phyloP scores from a whole-genome alignment of 2,797 vertebrate genomes.

The Cheirogaleus major region DNA sequence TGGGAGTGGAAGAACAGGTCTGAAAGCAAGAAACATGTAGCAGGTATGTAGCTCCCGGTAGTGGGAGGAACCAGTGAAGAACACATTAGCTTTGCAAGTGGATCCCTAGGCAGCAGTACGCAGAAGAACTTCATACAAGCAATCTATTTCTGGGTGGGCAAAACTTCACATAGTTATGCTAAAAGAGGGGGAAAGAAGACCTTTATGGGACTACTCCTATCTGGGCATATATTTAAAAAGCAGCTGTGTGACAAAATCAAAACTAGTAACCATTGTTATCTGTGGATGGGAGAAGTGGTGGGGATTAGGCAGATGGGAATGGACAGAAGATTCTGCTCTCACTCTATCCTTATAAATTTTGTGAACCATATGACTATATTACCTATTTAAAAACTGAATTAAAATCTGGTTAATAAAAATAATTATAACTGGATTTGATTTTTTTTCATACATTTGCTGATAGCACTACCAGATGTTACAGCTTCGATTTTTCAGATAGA shows the following conservation, averaged over 20 bases:
- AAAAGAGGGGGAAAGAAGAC: background rate
- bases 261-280: background rate
- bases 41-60: background rate
- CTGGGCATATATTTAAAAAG: background rate
- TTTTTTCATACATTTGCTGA: background rate
- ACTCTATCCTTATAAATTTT: background rate
- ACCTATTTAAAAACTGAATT: background rate
- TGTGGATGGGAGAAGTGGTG: background rate
- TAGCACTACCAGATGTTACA: accelerated
- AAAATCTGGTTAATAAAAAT: conserved; percentile 21
- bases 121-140: background rate
- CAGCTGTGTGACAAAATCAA: background rate
- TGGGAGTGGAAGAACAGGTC: no score
- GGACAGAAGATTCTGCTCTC: background rate
- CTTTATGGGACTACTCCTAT: background rate
- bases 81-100: background rate
- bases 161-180: background rate
- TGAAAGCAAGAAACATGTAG: background rate
- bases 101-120: background rate
- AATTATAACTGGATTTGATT: background rate
- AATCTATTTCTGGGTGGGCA: background rate
- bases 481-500: background rate
- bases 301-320: background rate
- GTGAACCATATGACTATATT: background rate
- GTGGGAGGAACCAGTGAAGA: background rate